Evolutionary conservation across 2,888 invertebrate species (phyloP).

Genomic region (Cyrtodaria siliqua): DNA sequence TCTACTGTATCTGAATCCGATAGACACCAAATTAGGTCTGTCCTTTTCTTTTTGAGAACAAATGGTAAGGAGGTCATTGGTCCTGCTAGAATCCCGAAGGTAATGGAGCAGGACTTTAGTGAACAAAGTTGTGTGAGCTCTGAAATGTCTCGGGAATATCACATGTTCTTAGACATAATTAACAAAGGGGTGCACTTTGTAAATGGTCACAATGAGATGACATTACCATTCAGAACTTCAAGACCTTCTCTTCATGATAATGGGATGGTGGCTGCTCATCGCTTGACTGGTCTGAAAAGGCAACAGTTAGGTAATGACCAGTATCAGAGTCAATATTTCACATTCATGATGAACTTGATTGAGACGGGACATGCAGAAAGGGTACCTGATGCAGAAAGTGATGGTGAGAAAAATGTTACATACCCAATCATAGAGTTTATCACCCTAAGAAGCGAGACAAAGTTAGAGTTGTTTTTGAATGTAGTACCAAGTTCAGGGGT

Average conservation of each 20-base stretch:
- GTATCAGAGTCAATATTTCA: slow-evolving; percentile 18
- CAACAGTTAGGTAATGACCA: background rate
- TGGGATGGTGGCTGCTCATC: slow-evolving; percentile 24
- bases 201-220: no score
- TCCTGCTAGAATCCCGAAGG: no score
- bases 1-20: no score
- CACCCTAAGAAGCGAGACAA: slow-evolving; percentile 34
- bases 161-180: no score
- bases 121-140: no score
- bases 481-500: slow-evolving; percentile 28
- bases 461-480: slow-evolving; percentile 42
- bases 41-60: no score
- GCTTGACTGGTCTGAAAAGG: slow-evolving; percentile 25
- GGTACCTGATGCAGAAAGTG: background rate
- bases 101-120: no score
- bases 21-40: no score
- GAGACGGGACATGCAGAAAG: slow-evolving; percentile 5
- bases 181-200: no score
- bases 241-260: slow-evolving; percentile 23
- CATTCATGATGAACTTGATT: slow-evolving; percentile 27
- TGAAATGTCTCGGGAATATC: no score
- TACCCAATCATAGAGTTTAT: slow-evolving; percentile 35
- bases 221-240: slow-evolving; percentile 25
- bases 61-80: no score
- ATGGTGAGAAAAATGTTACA: slow-evolving; percentile 25